Evolutionary conservation across 2,797 vertebrate genomes (phyloP).

Genomic region (Pseudochromis fuscus): DNA sequence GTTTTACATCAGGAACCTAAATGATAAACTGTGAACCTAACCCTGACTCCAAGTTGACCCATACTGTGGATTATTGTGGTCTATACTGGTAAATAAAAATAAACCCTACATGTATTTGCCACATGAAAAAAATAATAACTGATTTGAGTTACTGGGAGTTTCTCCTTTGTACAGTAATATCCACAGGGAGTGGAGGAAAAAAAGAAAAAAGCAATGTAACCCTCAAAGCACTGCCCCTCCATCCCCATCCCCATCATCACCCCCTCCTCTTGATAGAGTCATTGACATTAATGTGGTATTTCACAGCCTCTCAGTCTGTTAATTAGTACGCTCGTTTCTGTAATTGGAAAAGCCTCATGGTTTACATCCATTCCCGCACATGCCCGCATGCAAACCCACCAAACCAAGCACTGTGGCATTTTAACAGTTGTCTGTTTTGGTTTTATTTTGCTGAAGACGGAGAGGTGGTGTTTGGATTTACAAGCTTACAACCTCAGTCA

Average conservation of each 20-base stretch:
- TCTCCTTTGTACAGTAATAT: conserved; percentile 42
- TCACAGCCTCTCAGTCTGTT: conserved; percentile 69
- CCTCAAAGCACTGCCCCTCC: conserved; percentile 52
- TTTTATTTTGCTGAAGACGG: conserved; percentile 61
- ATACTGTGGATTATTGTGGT: too few relatives aligned
- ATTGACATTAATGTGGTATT: conserved; percentile 85
- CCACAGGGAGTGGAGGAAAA: conserved; percentile 56
- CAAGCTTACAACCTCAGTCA: conserved; percentile 32
- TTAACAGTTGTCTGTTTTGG: conserved; percentile 57
- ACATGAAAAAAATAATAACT: conserved; percentile 2
- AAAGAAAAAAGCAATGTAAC: conserved; percentile 61
- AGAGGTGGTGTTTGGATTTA: conserved; percentile 42
- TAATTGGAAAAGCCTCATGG: conserved; percentile 69
- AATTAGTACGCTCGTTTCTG: conserved; percentile 73
- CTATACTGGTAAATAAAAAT: conserved; percentile 5
- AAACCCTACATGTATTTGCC: conserved; percentile 5
- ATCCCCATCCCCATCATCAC: conserved; percentile 7
- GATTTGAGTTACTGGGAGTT: conserved; percentile 3
- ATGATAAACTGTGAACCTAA: too few relatives aligned
- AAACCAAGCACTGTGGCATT: conserved; percentile 70
- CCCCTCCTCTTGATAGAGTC: conserved; percentile 46
- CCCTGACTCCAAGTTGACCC: too few relatives aligned
- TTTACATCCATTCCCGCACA: conserved; percentile 55
- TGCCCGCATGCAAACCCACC: conserved; percentile 24
- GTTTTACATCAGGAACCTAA: too few relatives aligned